Percentiles rank a stretch among this genome's conserved stretches.
phyloP scores from a whole-genome alignment of 2,797 vertebrate species.

The Anguilla marmorata region DNA sequence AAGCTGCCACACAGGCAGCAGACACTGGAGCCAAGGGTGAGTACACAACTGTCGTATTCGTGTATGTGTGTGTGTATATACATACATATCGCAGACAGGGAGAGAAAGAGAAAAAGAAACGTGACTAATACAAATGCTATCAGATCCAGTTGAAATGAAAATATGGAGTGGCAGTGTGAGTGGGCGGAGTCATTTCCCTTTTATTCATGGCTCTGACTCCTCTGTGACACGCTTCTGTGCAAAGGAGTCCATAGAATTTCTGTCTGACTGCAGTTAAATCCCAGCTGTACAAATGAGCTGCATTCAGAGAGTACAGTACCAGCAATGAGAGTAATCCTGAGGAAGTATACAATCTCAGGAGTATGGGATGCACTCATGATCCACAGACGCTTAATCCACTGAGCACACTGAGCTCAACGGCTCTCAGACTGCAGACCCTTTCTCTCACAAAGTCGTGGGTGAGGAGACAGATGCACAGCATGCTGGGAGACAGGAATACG shows the following conservation, averaged over 20 bases:
- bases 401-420: neutral
- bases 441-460: neutral
- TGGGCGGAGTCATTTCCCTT: neutral
- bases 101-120: neutral
- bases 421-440: neutral
- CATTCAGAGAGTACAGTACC: neutral
- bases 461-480: neutral
- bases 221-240: neutral
- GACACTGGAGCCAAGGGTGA: neutral
- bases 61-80: neutral
- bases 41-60: neutral
- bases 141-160: neutral
- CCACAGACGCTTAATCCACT: neutral
- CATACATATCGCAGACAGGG: neutral
- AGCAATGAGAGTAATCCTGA: neutral
- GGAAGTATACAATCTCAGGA: neutral
- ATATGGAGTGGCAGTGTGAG: neutral
- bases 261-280: neutral
- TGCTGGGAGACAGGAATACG: neutral
- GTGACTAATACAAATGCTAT: neutral
- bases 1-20: neutral
- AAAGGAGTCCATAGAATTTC: neutral
- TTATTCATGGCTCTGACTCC: neutral
- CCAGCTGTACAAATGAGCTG: neutral
- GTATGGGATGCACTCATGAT: neutral